Evolutionary conservation across 2,888 invertebrate species (phyloP).

Genomic region (Scrobipalpa costella): DNA sequence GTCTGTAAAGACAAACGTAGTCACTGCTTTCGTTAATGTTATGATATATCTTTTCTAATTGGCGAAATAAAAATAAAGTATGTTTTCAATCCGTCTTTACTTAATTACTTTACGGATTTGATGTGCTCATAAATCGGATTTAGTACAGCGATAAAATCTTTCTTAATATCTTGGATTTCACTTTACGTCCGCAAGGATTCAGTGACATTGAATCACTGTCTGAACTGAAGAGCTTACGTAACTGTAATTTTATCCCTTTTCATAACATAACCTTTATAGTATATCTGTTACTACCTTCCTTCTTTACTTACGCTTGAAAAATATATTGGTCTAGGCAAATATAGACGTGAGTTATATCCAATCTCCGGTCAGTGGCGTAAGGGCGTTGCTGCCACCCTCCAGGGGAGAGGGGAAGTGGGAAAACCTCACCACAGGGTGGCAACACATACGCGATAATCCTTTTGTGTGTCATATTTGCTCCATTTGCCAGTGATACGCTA

Average conservation of each 20-base stretch:
- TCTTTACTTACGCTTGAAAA: slow-evolving; percentile 1
- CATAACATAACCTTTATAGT: not conserved
- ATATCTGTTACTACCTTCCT: slow-evolving; percentile 6
- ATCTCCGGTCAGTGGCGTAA: slow-evolving; percentile 60
- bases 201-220: not conserved
- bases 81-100: slow-evolving; percentile 33
- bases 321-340: slow-evolving; percentile 51
- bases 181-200: not conserved
- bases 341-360: slow-evolving; percentile 47
- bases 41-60: too few species aligned
- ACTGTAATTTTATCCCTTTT: not conserved
- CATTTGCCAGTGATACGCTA: slow-evolving; percentile 22
- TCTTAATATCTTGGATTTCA: not conserved
- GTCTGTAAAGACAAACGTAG: too few species aligned
- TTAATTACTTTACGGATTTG: too few species aligned
- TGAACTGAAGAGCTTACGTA: not conserved
- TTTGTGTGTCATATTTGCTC: slow-evolving; percentile 33
- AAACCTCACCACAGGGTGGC: slow-evolving; percentile 20
- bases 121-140: too few species aligned
- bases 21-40: too few species aligned
- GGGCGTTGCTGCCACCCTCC: slow-evolving; percentile 43
- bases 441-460: slow-evolving; percentile 31
- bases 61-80: slow-evolving; percentile 64
- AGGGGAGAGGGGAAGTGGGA: slow-evolving; percentile 31
- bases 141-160: not conserved